Base-by-base conservation (phyloP, 2,797 vertebrate species). In the Morus bassanus region DNA sequence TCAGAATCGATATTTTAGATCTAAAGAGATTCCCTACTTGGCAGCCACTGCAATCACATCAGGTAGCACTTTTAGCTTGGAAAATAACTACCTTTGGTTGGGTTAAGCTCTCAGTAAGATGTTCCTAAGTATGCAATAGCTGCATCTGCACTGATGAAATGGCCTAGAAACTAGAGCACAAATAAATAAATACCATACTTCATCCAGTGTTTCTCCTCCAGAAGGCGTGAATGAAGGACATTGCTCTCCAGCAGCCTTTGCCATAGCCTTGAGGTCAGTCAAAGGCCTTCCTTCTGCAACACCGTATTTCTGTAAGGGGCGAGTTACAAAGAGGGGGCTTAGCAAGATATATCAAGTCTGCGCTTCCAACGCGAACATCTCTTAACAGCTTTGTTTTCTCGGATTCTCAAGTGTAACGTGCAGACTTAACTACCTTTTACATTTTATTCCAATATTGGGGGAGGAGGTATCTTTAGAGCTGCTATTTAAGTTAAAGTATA, bases 181-280 rank as follows among this genome's bases (percentile, higher is more conserved):
- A 70, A 73, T 39, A 73, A 84, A 69, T 65, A 88, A 93, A 92
- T 92, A 88, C 72, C 97, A 60, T 97, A 99, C 99, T 98, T 99
- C 98, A 64, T 99, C 98, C 43, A 99, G 83, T 1, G 99, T 99
- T 98, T 99, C 99, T 96, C 99, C 99, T 91, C 98, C 99, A 0
- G 99, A 98, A 3, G 99, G 99, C 0, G 99, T 99, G 94, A 98
- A 99, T 33, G 98, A 97, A 18, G 98, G 98, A 77, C 98, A 98
- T 1, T 99, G 98, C 87, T 99, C 98, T 28, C 99, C 99, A 2
- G 98, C 98, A 39, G 98, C 98, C 33, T 98, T 99, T 65, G 99
- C 99, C 99, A 99, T 99, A 65, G 98, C 98, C 97, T 98, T 99
- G 48, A 99, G 95, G 48, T 99, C 98, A 39, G 98, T 97, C 90